Percentiles rank a stretch among this genome's conserved stretches.
Evolutionary conservation across 2,888 invertebrate genomes (phyloP).

Genomic region (Drosophila stalkeri): DNA sequence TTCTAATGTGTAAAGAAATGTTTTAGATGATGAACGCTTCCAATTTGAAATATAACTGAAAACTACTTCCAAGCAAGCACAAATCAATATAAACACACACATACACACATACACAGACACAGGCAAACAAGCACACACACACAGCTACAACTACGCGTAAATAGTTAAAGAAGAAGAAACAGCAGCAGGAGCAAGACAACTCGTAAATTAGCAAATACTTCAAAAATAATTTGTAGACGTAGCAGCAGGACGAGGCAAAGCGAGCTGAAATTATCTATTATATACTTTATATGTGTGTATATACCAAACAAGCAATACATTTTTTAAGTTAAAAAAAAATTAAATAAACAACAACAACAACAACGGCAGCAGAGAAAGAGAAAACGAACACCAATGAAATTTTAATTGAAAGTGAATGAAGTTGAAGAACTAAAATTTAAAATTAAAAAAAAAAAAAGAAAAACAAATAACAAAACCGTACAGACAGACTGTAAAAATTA

Average conservation of each 20-base stretch:
- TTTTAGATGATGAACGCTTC: conserved; percentile 15
- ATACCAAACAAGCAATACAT: conserved; percentile 40
- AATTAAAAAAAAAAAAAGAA: conserved; percentile 6
- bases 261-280: conserved; percentile 22
- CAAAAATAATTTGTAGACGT: conserved; percentile 16
- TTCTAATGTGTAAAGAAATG: conserved; percentile 2
- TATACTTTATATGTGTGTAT: conserved; percentile 20
- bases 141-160: background rate
- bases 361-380: background rate
- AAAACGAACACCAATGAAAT: conserved; percentile 36
- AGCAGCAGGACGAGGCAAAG: conserved; percentile 18
- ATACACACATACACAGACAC: conserved; percentile 1
- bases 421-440: conserved; percentile 26
- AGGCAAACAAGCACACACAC: conserved; percentile 11
- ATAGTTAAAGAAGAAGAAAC: conserved; percentile 6
- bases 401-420: conserved; percentile 11
- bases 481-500: conserved; percentile 36
- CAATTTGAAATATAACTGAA: conserved; percentile 14
- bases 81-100: conserved; percentile 13
- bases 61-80: conserved; percentile 27
- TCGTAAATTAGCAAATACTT: conserved; percentile 26
- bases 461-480: conserved; percentile 21
- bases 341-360: conserved; percentile 31
- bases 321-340: conserved; percentile 15
- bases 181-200: background rate